Base-by-base conservation (phyloP, 53 echinoderm and acorn worm species). In the Mesocentrotus franciscanus region DNA sequence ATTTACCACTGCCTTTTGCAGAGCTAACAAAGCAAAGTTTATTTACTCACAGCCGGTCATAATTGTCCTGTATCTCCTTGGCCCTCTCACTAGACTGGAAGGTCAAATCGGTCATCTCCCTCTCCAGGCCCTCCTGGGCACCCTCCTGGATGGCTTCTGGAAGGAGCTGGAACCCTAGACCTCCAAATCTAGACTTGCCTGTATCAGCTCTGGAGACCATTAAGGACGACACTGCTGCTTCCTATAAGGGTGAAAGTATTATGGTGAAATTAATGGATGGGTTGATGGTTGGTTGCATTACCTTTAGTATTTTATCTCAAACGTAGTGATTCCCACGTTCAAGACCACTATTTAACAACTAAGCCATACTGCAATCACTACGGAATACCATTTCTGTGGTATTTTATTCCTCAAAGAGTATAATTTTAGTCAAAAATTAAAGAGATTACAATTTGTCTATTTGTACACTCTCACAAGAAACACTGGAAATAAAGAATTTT, bases 161-260 rank as follows among this genome's bases (percentile, higher is more conserved):
- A 35, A 62, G 95, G 4, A 94, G 70, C 56, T 85, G 68, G 70
- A 94, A 59, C 12, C 94, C 94, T 9, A 59, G 79, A 15, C 75
- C 90, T 61, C 49, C 91, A 62, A 97, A 66, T 0, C 95, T 29
- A 14, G 98, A 95, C 92, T 96, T 97, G 61, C 96, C 95, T 74
- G 96, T 96, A 90, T 97, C 96, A 1, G 78, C 95, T 57, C 97
- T 95, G 56, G 97, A 96, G 26, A 96, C 87, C 90, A 96, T 95
- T 33, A 98, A 59, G 15, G 97, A 98, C 32, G 98, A 98, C 34
- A 98, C 96, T 9, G 96, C 94, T 0, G 98, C 95, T 68, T 98
- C 98, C 98, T 98, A 91, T 4, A 9, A 60, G 42, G 32, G 75
- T 30, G 20, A 27, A 76, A 8, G 34, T 57, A 55, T 24, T 42